Base-by-base conservation (phyloP, 2,113 vertebrate genomes). In the Thalassoma bifasciatum region DNA sequence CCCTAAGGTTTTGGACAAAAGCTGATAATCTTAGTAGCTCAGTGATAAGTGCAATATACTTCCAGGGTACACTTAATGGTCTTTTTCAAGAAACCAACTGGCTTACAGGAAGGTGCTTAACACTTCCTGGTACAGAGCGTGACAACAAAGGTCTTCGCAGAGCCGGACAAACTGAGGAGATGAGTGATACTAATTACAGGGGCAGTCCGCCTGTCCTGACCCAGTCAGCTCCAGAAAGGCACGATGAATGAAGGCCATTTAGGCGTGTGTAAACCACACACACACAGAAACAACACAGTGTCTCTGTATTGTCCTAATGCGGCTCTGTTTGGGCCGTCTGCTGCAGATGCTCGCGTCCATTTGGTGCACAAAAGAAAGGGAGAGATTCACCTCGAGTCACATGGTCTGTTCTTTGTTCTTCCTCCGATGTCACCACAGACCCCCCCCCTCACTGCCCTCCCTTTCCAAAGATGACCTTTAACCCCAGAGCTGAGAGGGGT, bases 371-470 rank as follows among this genome's bases (percentile, higher is more conserved):
- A 87, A 83, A 83, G 69, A 72, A 68, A 72, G 65, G 71, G 73
- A 63, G 69, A 34, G 67, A 81, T 84, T 80, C 63, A 75, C 60
- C 63, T 69, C 46, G 1, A 70, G 70, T 79, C 77, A 82, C 79
- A 76, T 81, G 79, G 56, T 49, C 57, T 22, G 3, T 13, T 82
- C 86, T 86, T 92, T 93, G 86, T 88, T 89, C 82, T 75, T 71
- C 50, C 65, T 69, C 36, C 21, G 12, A 10, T 68, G 66, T 81
- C 81, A 75, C 62, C 50, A 82, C 19, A 73, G 44, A 69, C 49
- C 47, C 22, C 24, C 46, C 62, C 66, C 46, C 62, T 63, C 50
- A 47, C 51, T 53, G 30, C 59, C 22, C 36, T 37, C 21, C 58
- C 37, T 79, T 16, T 72, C 61, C 66, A 50, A 79, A 57, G 66